These are phyloP conservation scores for Megaleporinus macrocephalus DNA, from an alignment of 2,113 vertebrate genomes.

Conservation along the genomic window DNA sequence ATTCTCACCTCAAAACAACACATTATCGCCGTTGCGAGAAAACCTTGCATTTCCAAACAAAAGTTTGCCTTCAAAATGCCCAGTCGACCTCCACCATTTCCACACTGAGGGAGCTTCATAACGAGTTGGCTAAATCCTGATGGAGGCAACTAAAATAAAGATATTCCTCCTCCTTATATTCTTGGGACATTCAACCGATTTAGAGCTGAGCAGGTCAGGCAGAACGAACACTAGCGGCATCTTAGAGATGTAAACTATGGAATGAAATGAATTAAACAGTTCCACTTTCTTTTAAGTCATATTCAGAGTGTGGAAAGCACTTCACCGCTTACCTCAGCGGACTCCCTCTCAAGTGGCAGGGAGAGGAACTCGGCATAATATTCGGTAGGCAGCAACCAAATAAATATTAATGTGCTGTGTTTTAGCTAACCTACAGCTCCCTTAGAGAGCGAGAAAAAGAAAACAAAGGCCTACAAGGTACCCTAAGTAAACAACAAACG, in stretches of 20 bases:
- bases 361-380: conserved; percentile 9
- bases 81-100: not conserved
- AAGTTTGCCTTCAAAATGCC: not conserved
- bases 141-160: not conserved
- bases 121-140: not conserved
- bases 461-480: conserved; percentile 76
- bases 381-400: conserved; percentile 55
- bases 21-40: too few species aligned
- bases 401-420: conserved; percentile 76
- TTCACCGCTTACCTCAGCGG: not conserved
- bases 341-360: conserved; percentile 26
- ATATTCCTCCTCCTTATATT: not conserved
- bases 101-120: not conserved
- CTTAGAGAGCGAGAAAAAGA: conserved; percentile 64
- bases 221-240: not conserved
- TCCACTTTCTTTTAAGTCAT: conserved; percentile 17
- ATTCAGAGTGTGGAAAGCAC: not conserved
- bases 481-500: conserved; percentile 73
- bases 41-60: too few species aligned
- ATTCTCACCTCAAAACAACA: too few species aligned
- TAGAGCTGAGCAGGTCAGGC: not conserved
- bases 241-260: conserved; percentile 10
- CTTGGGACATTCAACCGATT: not conserved
- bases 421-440: conserved; percentile 49
- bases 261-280: conserved; percentile 26